phyloP scores from a whole-genome alignment of 2,113 vertebrate species.

The Formicarius rufipectus region DNA sequence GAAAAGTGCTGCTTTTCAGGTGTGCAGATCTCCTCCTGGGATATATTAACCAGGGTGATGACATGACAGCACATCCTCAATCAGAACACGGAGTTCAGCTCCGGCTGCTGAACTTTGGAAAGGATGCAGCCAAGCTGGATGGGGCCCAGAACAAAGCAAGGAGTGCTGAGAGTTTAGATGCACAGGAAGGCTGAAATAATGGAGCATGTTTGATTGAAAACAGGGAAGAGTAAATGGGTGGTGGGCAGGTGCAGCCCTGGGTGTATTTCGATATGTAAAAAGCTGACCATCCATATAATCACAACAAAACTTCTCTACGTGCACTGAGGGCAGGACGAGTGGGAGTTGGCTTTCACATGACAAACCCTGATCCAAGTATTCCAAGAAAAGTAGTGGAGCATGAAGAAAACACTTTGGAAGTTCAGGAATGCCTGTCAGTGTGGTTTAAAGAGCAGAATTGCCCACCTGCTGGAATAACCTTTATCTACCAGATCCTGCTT shows the following conservation, averaged over 20 bases:
- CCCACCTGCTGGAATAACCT: not conserved
- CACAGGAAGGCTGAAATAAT: not conserved
- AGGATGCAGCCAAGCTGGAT: slow-evolving; percentile 19
- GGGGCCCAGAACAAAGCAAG: not conserved
- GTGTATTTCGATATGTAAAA: not conserved
- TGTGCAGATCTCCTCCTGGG: not conserved
- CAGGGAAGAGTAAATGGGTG: not conserved
- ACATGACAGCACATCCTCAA: slow-evolving; percentile 15
- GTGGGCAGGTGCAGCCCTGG: not conserved
- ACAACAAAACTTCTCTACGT: not conserved
- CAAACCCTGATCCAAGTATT: not conserved
- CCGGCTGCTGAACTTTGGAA: not conserved
- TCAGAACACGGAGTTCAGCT: not conserved
- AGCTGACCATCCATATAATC: not conserved
- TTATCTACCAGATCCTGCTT: not conserved
- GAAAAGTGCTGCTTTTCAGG: not conserved
- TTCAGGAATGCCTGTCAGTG: not conserved
- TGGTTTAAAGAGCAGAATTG: not conserved
- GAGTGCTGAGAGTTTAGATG: not conserved
- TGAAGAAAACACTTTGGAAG: not conserved
- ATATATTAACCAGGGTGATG: slow-evolving; percentile 39
- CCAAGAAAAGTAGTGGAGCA: not conserved
- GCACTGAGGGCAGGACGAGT: not conserved
- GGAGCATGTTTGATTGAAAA: not conserved
- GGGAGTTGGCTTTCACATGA: not conserved